Conservation (phyloP, 2,113 vertebrate species). For the Zeus faber region DNA sequence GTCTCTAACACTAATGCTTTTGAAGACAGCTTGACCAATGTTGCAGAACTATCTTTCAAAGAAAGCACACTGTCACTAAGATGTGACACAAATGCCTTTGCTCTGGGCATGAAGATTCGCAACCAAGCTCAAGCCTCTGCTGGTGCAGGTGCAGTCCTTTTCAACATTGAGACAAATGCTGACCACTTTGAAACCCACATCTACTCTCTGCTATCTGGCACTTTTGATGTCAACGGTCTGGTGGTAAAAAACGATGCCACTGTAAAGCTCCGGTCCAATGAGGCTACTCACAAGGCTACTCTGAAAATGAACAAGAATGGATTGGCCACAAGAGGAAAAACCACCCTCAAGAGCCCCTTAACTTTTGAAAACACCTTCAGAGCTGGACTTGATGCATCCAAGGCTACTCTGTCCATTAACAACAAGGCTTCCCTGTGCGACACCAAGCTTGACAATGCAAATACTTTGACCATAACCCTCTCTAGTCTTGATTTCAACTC, state of each 20-base stretch:
- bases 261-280: slow-evolving; percentile 72
- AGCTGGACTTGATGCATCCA: slow-evolving; percentile 73
- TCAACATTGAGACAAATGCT: slow-evolving; percentile 80
- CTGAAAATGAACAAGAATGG: slow-evolving; percentile 78
- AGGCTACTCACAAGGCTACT: slow-evolving; percentile 79
- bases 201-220: slow-evolving; percentile 74
- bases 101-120: slow-evolving; percentile 64
- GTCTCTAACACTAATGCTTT: slow-evolving; percentile 79
- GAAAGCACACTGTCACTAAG: slow-evolving; percentile 76
- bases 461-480: slow-evolving; percentile 76
- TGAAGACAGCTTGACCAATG: slow-evolving; percentile 75
- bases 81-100: slow-evolving; percentile 77
- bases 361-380: slow-evolving; percentile 81
- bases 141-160: slow-evolving; percentile 64
- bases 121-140: slow-evolving; percentile 79
- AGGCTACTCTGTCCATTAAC: slow-evolving; percentile 70
- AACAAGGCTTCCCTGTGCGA: slow-evolving; percentile 78
- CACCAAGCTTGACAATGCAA: slow-evolving; percentile 75
- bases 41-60: slow-evolving; percentile 74
- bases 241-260: slow-evolving; percentile 66
- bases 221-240: slow-evolving; percentile 77
- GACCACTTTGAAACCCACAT: slow-evolving; percentile 68
- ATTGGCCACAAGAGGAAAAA: slow-evolving; percentile 79
- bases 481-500: slow-evolving; percentile 77
- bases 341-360: slow-evolving; percentile 77